These are phyloP conservation scores for Euwallacea similis DNA, from an alignment of 1,140 invertebrate genomes.

Conservation along the genomic window DNA sequence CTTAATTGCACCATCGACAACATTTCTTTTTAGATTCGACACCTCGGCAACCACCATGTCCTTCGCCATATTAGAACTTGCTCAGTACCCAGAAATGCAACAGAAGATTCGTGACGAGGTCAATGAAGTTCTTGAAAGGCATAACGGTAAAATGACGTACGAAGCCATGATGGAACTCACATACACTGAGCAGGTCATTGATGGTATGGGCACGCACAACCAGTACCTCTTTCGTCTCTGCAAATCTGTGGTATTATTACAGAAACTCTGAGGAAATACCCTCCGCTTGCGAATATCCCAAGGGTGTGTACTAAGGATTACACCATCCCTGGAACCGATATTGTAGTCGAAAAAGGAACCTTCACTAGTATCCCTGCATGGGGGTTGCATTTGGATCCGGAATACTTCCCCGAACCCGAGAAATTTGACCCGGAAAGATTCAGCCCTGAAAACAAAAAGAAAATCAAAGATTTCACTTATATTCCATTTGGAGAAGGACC, in stretches of 20 bases:
- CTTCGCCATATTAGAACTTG: slow-evolving; percentile 52
- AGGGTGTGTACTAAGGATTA: slow-evolving; percentile 60
- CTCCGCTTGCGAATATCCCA: slow-evolving; percentile 56
- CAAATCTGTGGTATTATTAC: slow-evolving; percentile 27
- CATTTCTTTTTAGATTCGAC: slow-evolving; percentile 44
- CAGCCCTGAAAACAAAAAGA: not conserved
- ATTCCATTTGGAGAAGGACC: slow-evolving; percentile 24
- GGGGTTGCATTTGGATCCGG: slow-evolving; percentile 20
- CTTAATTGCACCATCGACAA: no score
- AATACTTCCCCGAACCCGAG: slow-evolving; percentile 21
- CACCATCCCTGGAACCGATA: slow-evolving; percentile 31
- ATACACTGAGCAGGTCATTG: slow-evolving; percentile 46
- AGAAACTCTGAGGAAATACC: slow-evolving; percentile 63
- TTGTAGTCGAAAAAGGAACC: slow-evolving; percentile 4
- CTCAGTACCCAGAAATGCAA: slow-evolving; percentile 55
- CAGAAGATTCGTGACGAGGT: slow-evolving; percentile 54
- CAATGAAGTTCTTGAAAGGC: slow-evolving; percentile 52
- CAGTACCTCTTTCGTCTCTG: slow-evolving; percentile 18
- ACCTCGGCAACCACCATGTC: slow-evolving; percentile 52
- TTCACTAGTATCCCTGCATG: slow-evolving; percentile 1
- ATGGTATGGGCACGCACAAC: slow-evolving; percentile 51
- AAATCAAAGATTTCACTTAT: slow-evolving; percentile 3
- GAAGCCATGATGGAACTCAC: slow-evolving; percentile 60
- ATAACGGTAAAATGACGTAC: slow-evolving; percentile 58
- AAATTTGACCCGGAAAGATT: slow-evolving; percentile 20